phyloP scores from a whole-genome alignment of 2,888 invertebrate genomes.

The Papilio gigon region DNA sequence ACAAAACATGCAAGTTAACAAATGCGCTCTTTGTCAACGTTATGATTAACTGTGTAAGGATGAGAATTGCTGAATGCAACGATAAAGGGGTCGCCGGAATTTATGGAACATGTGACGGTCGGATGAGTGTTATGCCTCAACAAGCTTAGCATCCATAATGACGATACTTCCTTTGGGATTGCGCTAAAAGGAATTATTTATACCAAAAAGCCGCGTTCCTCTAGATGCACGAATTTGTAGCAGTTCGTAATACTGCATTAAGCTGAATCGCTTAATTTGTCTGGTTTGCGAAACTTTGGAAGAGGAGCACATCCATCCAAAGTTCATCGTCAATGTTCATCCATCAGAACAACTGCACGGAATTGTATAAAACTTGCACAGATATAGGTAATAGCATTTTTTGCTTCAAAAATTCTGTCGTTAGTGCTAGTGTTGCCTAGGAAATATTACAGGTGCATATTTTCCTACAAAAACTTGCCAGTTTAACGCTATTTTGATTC shows the following conservation, averaged over 20 bases:
- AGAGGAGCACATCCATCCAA: too few relatives aligned
- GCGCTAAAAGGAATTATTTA: not conserved
- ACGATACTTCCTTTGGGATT: slow-evolving; percentile 53
- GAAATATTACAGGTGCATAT: too few relatives aligned
- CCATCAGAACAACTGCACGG: too few relatives aligned
- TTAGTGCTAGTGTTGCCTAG: too few relatives aligned
- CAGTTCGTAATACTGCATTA: not conserved
- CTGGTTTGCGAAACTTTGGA: too few relatives aligned
- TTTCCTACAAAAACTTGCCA: too few relatives aligned
- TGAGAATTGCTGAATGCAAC: slow-evolving; percentile 41
- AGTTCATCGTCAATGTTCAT: too few relatives aligned
- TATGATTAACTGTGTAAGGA: slow-evolving; percentile 44
- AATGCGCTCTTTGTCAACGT: not conserved
- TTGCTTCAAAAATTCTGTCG: too few relatives aligned
- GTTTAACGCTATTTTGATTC: too few relatives aligned
- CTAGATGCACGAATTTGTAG: not conserved
- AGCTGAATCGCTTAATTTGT: not conserved
- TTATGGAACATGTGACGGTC: slow-evolving; percentile 50
- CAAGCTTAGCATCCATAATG: slow-evolving; percentile 62
- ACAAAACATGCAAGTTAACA: slow-evolving; percentile 51
- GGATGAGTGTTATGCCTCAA: slow-evolving; percentile 61
- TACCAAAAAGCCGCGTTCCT: not conserved
- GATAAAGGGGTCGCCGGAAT: slow-evolving; percentile 19
- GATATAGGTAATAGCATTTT: too few relatives aligned
- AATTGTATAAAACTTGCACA: too few relatives aligned